Evolutionary conservation across 2,797 vertebrate species (phyloP).

Genomic region (Gambusia yucatana): DNA sequence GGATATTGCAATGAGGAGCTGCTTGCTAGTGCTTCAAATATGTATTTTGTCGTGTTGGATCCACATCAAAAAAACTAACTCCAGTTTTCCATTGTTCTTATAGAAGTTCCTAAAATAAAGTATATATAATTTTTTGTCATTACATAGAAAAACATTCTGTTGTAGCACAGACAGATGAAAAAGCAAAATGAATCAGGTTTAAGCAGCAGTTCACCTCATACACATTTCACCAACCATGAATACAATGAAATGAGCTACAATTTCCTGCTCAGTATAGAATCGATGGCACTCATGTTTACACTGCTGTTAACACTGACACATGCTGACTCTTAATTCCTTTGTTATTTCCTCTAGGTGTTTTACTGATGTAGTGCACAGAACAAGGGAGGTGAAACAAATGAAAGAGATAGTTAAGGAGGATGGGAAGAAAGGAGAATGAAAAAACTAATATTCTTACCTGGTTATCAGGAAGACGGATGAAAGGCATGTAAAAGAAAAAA

Average conservation of each 20-base stretch:
- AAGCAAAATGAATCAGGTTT: background rate
- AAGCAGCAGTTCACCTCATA: background rate
- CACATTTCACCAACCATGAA: conserved; percentile 10
- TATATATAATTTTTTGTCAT: background rate
- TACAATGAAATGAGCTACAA: conserved; percentile 14
- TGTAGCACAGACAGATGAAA: background rate
- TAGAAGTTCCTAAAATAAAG: conserved; percentile 4
- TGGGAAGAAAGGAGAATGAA: background rate
- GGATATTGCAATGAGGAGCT: conserved; percentile 15
- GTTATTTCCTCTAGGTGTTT: conserved; percentile 28
- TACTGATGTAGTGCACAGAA: conserved; percentile 13
- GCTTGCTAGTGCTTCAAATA: conserved; percentile 2
- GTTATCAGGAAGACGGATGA: conserved; percentile 21
- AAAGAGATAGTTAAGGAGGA: background rate
- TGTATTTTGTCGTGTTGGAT: background rate
- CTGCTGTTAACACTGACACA: conserved; percentile 65
- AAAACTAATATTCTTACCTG: conserved; percentile 69
- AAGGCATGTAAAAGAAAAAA: conserved; percentile 56
- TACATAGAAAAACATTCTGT: background rate
- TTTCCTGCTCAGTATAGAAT: conserved; percentile 53
- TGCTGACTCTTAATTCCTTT: conserved; percentile 37
- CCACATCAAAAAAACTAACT: conserved; percentile 16
- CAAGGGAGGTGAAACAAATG: background rate
- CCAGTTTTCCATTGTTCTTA: background rate
- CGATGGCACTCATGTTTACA: conserved; percentile 71